These are phyloP conservation scores for Sebastes flavidus DNA, from an alignment of 2,797 vertebrate species.

Conservation along the genomic window DNA sequence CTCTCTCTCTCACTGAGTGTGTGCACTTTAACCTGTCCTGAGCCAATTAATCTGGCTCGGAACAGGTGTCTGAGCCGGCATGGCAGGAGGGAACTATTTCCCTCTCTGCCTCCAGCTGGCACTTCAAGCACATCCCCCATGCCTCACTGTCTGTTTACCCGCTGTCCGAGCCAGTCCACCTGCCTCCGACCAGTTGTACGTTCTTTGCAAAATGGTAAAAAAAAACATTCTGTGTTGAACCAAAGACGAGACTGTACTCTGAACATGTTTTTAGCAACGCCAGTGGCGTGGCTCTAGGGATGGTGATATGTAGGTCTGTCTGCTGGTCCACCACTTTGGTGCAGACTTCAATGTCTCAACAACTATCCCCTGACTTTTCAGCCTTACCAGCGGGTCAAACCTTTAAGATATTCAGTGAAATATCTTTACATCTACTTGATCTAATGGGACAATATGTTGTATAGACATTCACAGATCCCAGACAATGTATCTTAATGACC, in stretches of 20 bases:
- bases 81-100: constrained; percentile 44
- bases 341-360: neutral
- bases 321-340: neutral
- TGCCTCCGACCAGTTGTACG: constrained; percentile 17
- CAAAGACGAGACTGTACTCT: neutral
- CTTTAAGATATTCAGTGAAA: neutral
- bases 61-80: constrained; percentile 41
- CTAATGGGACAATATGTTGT: neutral
- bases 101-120: constrained; percentile 54
- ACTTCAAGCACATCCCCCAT: constrained; percentile 36
- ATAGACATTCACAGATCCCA: neutral
- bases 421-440: neutral
- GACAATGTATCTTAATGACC: neutral
- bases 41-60: constrained; percentile 57
- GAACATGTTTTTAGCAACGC: neutral
- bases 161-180: constrained; percentile 23
- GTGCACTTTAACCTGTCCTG: constrained; percentile 49
- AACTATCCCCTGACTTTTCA: neutral
- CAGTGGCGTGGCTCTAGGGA: neutral
- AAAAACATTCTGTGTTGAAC: neutral
- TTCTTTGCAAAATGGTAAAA: constrained; percentile 7
- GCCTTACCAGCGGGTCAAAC: neutral
- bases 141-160: constrained; percentile 33
- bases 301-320: neutral
- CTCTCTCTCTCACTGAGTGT: neutral